Conservation (phyloP, 2,888 invertebrate species). For the Drosophila fungiperda region DNA sequence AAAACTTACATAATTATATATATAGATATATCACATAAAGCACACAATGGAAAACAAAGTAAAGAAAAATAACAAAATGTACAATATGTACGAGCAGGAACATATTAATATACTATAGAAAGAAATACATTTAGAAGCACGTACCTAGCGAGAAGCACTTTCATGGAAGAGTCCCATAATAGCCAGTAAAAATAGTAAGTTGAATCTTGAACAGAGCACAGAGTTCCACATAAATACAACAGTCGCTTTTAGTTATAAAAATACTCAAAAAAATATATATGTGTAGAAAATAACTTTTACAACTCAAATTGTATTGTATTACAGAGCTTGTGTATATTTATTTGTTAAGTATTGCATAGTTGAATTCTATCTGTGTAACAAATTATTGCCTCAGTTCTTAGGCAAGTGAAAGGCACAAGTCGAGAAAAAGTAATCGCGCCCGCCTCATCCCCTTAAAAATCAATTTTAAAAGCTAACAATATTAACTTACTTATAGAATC, state of each 20-base stretch:
- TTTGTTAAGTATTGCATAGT: conserved; percentile 39
- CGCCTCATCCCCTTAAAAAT: conserved; percentile 14
- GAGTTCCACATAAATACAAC: conserved; percentile 50
- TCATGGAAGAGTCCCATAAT: conserved; percentile 39
- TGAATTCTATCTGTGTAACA: conserved; percentile 38
- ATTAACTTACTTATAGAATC: conserved; percentile 61
- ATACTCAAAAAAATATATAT: not conserved
- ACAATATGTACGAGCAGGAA: conserved; percentile 34
- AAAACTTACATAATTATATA: conserved; percentile 26
- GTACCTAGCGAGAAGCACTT: conserved; percentile 65
- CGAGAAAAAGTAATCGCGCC: conserved; percentile 1
- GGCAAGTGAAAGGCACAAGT: conserved; percentile 19
- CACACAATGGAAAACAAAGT: conserved; percentile 6
- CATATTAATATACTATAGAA: not conserved
- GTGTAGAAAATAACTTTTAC: conserved; percentile 29
- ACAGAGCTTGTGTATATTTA: conserved; percentile 36
- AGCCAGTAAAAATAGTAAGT: conserved; percentile 10
- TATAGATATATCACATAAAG: conserved; percentile 41
- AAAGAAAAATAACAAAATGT: conserved; percentile 19
- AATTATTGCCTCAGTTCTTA: conserved; percentile 22
- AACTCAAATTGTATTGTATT: conserved; percentile 29
- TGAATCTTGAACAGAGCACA: conserved; percentile 40
- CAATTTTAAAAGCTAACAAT: conserved; percentile 41
- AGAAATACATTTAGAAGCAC: conserved; percentile 58
- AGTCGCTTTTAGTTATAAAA: conserved; percentile 42